phyloP scores from a whole-genome alignment of 2,797 vertebrate species.

The Malurus splendens region DNA sequence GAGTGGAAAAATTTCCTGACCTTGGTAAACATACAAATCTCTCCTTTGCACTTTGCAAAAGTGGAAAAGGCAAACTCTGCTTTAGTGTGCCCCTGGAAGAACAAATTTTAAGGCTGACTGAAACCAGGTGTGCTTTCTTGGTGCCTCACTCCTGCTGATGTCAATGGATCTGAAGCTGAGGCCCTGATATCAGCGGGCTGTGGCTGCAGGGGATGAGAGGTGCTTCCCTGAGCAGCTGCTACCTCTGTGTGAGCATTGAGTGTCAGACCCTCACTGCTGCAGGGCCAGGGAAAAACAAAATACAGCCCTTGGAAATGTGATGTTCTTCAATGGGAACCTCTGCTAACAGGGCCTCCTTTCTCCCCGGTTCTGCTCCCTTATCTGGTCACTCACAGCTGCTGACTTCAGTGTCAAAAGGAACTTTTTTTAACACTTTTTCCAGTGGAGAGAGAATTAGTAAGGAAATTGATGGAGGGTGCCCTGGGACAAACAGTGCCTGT shows the following conservation, averaged over 20 bases:
- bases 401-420: background rate
- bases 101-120: background rate
- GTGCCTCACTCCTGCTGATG: background rate
- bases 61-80: background rate
- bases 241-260: background rate
- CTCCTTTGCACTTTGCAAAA: background rate
- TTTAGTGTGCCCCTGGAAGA: background rate
- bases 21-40: background rate
- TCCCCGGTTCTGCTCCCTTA: background rate
- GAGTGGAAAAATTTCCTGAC: background rate
- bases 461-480: background rate
- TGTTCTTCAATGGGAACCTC: rapidly evolving
- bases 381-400: background rate
- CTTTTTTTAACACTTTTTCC: background rate
- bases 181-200: background rate
- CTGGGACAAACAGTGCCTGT: background rate
- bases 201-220: background rate
- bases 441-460: background rate
- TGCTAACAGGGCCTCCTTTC: background rate
- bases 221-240: background rate
- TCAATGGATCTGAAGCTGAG: background rate
- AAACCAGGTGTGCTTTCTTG: background rate
- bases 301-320: background rate
- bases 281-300: background rate
- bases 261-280: rapidly evolving